Base-by-base conservation (phyloP, 2,797 vertebrate genomes). In the Podargus strigoides region DNA sequence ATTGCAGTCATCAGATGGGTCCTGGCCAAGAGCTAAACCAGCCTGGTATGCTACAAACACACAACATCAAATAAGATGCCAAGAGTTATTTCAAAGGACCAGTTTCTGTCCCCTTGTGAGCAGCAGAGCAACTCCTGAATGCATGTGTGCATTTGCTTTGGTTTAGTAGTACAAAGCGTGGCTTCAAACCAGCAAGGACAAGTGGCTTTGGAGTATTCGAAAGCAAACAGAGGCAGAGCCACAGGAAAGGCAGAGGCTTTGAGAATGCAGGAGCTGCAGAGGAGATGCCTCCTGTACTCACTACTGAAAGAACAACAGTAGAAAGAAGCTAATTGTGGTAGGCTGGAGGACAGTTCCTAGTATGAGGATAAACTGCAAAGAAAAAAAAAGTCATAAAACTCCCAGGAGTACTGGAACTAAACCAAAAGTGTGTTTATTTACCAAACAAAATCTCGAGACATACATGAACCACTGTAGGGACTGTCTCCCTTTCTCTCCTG, bases 1-100 rank as follows among this genome's bases (percentile, higher is more conserved):
- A 1, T 97, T 98, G 90, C 99, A 99, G 97, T 99, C 98, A 0
- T 99, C 97, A 5, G 98, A 59, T 1, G 99, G 99, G 95, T 99
- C 99, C 92, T 99, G 99, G 39, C 98, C 98, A 52, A 99, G 90
- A 92, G 98, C 98, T 27, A 99, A 95, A 5, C 97, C 96, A 11
- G 99, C 97, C 97, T 99, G 99, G 96, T 99, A 99, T 0, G 98
- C 99, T 99, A 93, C 10, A 96, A 89, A 97, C 32, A 92, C 53
- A 91, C 23, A 74, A 26, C 37, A 84, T 27, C 22, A 91, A 50
- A 36, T 39, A 30, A 81, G 14, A 72, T 32, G 22, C 9, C 46
- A 83, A 34, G 84, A 78, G 36, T 88, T 52, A 70, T n/a, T 89
- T 80, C 68, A 91, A 66, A 89, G 60, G 18, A 70, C 28, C 36